Conservation (phyloP, 2,888 invertebrate species). For the Hermodice carunculata region DNA sequence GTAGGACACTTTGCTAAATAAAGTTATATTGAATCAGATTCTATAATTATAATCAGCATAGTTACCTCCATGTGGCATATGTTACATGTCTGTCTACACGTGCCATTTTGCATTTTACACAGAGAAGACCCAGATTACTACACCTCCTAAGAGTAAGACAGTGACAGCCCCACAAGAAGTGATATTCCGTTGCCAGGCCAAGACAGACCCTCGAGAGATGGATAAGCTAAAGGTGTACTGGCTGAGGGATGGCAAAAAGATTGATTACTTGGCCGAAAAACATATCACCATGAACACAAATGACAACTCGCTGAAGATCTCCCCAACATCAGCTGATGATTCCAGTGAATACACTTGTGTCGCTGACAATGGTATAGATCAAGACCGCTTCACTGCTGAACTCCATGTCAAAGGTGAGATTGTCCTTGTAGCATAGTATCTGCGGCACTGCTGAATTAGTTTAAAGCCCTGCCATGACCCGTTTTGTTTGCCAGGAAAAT, state of each 20-base stretch:
- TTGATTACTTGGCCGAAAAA: constrained; percentile 48
- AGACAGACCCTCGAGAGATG: constrained; percentile 52
- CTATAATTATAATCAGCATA: no score
- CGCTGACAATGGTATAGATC: constrained; percentile 43
- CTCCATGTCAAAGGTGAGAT: constrained; percentile 43
- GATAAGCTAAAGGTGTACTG: constrained; percentile 81
- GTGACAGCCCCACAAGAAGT: constrained; percentile 42
- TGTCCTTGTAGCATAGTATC: no score
- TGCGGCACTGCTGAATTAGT: no score
- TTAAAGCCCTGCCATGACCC: not conserved
- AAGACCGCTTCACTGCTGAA: constrained; percentile 24
- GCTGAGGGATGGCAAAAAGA: constrained; percentile 81
- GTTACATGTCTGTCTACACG: no score
- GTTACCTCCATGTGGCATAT: no score
- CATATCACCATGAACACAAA: constrained; percentile 35
- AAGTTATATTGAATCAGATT: no score
- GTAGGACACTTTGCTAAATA: no score
- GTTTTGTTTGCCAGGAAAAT: not conserved
- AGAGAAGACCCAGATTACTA: constrained; percentile 52
- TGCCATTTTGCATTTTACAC: constrained; percentile 10
- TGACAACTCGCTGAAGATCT: constrained; percentile 48
- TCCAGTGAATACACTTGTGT: constrained; percentile 41
- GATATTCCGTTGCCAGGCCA: constrained; percentile 52
- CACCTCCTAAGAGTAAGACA: constrained; percentile 36
- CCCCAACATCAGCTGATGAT: constrained; percentile 42